Conservation (phyloP, 2,888 invertebrate species). For the Diarsia mendica region DNA sequence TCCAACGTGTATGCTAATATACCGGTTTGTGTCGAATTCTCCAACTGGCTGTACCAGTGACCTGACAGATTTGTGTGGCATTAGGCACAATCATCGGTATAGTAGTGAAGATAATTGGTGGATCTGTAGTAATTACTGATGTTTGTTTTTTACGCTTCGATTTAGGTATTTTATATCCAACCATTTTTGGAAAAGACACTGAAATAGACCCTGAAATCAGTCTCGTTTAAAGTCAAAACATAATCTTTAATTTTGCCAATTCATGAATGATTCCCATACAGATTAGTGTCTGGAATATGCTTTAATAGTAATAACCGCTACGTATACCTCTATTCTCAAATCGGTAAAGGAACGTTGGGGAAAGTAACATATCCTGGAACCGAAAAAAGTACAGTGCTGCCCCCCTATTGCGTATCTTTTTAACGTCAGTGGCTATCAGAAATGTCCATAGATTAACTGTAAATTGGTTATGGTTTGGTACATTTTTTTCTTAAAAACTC, state of each 20-base stretch:
- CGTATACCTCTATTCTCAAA: background rate
- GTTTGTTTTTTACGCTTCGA: background rate
- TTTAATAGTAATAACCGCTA: background rate
- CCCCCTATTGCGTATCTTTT: too few relatives aligned
- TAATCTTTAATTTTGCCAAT: background rate
- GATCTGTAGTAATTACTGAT: background rate
- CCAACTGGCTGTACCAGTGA: conserved; percentile 28
- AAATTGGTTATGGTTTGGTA: too few relatives aligned
- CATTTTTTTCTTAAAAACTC: too few relatives aligned
- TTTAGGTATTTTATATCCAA: background rate
- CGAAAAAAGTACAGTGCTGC: background rate
- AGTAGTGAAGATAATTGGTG: background rate
- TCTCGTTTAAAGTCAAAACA: background rate
- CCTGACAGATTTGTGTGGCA: conserved; percentile 10
- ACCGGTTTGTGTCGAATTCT: conserved; percentile 30
- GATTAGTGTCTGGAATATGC: background rate
- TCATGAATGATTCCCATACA: background rate
- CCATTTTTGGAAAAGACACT: background rate
- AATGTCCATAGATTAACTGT: too few relatives aligned
- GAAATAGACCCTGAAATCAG: background rate
- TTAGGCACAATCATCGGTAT: conserved; percentile 19
- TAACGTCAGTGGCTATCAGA: too few relatives aligned
- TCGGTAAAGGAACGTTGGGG: background rate
- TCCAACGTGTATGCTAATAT: conserved; percentile 31
- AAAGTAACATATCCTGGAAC: background rate